phyloP scores from a whole-genome alignment of 2,797 vertebrate species.

The Microcaecilia unicolor region DNA sequence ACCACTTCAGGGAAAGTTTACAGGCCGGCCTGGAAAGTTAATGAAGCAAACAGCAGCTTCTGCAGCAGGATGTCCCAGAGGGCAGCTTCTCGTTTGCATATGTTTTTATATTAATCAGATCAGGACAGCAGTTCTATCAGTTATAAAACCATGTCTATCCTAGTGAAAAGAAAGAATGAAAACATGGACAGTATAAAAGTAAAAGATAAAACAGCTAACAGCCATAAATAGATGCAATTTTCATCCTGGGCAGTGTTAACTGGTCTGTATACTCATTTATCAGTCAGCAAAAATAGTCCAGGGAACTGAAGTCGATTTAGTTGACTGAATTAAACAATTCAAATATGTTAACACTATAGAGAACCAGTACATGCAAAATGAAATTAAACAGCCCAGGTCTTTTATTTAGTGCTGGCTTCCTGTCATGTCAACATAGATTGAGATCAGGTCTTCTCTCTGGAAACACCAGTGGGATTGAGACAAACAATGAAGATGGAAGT shows the following conservation, averaged over 20 bases:
- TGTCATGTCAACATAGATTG: too few relatives aligned
- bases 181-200: slow-evolving; percentile 16
- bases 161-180: slow-evolving; percentile 2
- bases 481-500: too few relatives aligned
- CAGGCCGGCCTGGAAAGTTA: slow-evolving; percentile 6
- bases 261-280: slow-evolving; percentile 3
- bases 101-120: slow-evolving; percentile 14
- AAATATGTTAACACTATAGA: too few relatives aligned
- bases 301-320: too few relatives aligned
- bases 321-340: too few relatives aligned
- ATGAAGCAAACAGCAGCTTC: slow-evolving; percentile 14
- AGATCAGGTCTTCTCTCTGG: too few relatives aligned
- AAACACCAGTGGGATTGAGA: too few relatives aligned
- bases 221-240: slow-evolving; percentile 17
- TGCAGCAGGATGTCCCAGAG: slow-evolving; percentile 26
- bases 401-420: too few relatives aligned
- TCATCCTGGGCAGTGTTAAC: slow-evolving; percentile 9
- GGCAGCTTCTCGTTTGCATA: slow-evolving; percentile 14
- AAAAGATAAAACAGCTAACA: slow-evolving; percentile 27
- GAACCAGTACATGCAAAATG: too few relatives aligned
- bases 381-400: too few relatives aligned
- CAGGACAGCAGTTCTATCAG: slow-evolving; percentile 6
- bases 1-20: slow-evolving; percentile 11
- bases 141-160: not conserved
- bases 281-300: slow-evolving; percentile 7